A percentile compares a stretch with the other conserved stretches of the same genome.
Evolutionary conservation across 2,797 vertebrate genomes (phyloP).

Genomic region (Apogon talboti): DNA sequence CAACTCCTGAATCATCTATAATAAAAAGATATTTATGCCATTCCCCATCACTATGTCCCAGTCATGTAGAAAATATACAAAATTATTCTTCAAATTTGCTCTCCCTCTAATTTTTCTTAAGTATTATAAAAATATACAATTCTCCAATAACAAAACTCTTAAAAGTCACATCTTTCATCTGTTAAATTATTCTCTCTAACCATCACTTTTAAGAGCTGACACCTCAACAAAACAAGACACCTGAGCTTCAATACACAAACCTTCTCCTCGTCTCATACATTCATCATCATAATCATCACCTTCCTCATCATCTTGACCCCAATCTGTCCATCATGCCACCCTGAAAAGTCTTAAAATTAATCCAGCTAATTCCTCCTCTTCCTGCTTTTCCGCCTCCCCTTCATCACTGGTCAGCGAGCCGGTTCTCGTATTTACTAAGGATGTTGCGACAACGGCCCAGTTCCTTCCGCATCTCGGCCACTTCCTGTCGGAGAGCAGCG

Average conservation of each 20-base stretch:
- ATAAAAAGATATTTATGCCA: conserved; percentile 76
- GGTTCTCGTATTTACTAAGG: conserved; percentile 92
- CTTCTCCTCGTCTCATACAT: conserved; percentile 78
- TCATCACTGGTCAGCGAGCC: conserved; percentile 88
- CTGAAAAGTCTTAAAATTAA: conserved; percentile 67
- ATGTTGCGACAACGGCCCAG: conserved; percentile 91
- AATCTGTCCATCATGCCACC: conserved; percentile 61
- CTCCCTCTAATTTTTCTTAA: conserved; percentile 79
- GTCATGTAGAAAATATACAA: conserved; percentile 87
- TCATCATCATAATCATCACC: conserved; percentile 76
- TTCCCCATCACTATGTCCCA: conserved; percentile 64
- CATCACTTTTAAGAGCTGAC: conserved; percentile 74
- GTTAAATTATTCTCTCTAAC: conserved; percentile 79
- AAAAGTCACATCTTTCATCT: conserved; percentile 78
- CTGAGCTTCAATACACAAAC: conserved; percentile 79
- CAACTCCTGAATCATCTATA: conserved; percentile 65
- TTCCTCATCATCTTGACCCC: conserved; percentile 52
- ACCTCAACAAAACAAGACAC: conserved; percentile 78
- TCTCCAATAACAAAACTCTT: conserved; percentile 87
- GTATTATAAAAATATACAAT: conserved; percentile 91
- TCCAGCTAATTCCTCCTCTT: conserved; percentile 65
- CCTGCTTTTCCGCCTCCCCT: conserved; percentile 30
- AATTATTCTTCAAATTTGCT: conserved; percentile 84
- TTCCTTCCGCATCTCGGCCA: conserved; percentile 92
- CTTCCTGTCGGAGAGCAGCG: conserved; percentile 89